Evolutionary conservation across 2,113 vertebrate species (phyloP).

Genomic region (Cairina moschata): DNA sequence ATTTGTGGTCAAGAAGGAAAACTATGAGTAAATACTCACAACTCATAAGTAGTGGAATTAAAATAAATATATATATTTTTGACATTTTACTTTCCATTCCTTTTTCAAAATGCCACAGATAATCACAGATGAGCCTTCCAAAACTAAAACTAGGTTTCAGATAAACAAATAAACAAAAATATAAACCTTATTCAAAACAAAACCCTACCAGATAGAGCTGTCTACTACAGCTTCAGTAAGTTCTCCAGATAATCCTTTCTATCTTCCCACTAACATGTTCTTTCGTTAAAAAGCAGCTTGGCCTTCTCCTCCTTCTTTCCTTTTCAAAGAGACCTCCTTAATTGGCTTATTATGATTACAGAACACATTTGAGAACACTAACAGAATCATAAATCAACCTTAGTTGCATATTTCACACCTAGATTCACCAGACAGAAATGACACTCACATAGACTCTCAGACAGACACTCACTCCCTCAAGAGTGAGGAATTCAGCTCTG

Average conservation of each 20-base stretch:
- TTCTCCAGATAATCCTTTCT: background rate
- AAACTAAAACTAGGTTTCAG: background rate
- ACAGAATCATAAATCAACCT: background rate
- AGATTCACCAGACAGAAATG: background rate
- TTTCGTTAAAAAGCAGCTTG: background rate
- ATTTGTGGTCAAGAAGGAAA: background rate
- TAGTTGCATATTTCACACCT: background rate
- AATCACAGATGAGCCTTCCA: background rate
- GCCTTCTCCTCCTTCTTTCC: background rate
- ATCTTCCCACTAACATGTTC: background rate
- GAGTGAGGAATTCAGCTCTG: background rate
- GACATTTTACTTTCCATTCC: background rate
- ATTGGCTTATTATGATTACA: background rate
- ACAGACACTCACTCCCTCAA: background rate
- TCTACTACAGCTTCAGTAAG: accelerated
- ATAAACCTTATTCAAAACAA: background rate
- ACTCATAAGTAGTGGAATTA: background rate
- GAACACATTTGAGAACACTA: background rate
- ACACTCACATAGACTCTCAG: background rate
- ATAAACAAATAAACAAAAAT: background rate
- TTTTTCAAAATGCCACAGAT: background rate
- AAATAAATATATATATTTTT: background rate
- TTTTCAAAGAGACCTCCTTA: background rate
- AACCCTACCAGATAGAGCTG: background rate
- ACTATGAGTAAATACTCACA: accelerated